These are phyloP conservation scores for Sinocyclocheilus grahami DNA, from an alignment of 2,113 vertebrate species.

Conservation along the genomic window DNA sequence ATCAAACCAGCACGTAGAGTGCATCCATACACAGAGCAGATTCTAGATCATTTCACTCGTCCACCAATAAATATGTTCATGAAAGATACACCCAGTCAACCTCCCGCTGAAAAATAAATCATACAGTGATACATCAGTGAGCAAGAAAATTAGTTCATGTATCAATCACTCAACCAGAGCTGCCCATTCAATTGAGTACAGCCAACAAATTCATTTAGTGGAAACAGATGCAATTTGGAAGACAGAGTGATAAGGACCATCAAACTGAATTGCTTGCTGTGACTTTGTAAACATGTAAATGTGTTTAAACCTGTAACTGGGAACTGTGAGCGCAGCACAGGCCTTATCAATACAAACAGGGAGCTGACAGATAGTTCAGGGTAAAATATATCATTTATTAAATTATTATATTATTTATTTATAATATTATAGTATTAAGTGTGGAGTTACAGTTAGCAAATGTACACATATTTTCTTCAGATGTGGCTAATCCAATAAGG, in stretches of 20 bases:
- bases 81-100: conserved; percentile 32
- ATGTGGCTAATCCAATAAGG: too few relatives aligned
- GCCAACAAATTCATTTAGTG: conserved; percentile 40
- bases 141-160: conserved; percentile 49
- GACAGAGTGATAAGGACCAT: conserved; percentile 29
- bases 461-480: not conserved
- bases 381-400: not conserved
- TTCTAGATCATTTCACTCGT: conserved; percentile 3
- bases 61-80: conserved; percentile 28
- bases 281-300: conserved; percentile 11
- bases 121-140: conserved; percentile 35
- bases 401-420: too few relatives aligned
- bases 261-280: conserved; percentile 24
- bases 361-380: not conserved
- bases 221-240: conserved; percentile 29
- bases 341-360: not conserved
- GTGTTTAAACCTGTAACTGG: conserved; percentile 29
- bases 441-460: not conserved
- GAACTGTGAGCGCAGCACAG: not conserved
- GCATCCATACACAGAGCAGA: not conserved
- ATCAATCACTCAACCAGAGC: conserved; percentile 46
- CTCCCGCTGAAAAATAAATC: conserved; percentile 26
- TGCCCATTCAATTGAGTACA: conserved; percentile 17
- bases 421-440: not conserved
- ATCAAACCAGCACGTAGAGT: not conserved